phyloP scores from a whole-genome alignment of 2,797 vertebrate genomes.

The Meriones psammophilus region DNA sequence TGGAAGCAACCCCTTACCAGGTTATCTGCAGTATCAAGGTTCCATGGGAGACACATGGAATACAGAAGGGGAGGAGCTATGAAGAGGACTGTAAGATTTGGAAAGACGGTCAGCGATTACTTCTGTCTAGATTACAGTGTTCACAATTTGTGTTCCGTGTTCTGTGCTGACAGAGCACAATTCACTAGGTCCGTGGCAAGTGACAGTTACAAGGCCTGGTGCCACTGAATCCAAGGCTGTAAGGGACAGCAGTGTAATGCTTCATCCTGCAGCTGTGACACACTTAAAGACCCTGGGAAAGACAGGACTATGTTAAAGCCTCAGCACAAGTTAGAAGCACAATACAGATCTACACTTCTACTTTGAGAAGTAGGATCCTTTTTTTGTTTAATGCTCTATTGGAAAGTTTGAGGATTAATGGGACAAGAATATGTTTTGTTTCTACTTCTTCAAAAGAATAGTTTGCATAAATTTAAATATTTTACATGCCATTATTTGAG shows the following conservation, averaged over 20 bases:
- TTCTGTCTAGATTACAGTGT: neutral
- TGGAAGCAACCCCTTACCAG: neutral
- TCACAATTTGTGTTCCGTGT: neutral
- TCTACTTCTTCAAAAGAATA: constrained; percentile 75
- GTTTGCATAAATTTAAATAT: constrained; percentile 78
- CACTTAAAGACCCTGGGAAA: neutral
- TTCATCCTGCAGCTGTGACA: neutral
- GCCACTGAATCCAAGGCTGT: neutral
- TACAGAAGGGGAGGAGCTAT: neutral
- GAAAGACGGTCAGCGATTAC: neutral
- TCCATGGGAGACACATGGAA: neutral
- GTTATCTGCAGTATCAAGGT: neutral
- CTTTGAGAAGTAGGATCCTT: neutral
- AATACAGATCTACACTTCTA: constrained; percentile 13
- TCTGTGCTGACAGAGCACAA: neutral
- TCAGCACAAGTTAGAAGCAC: neutral
- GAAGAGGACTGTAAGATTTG: neutral
- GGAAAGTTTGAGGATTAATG: constrained; percentile 57
- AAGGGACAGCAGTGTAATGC: neutral
- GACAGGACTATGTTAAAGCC: neutral
- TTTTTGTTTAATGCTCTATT: constrained; percentile 20
- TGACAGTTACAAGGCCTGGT: neutral
- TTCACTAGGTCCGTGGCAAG: neutral
- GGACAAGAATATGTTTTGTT: constrained; percentile 69
- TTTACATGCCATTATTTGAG: constrained; percentile 65